Conservation (phyloP, 2,888 invertebrate species). For the Cryptocephalus moraei region DNA sequence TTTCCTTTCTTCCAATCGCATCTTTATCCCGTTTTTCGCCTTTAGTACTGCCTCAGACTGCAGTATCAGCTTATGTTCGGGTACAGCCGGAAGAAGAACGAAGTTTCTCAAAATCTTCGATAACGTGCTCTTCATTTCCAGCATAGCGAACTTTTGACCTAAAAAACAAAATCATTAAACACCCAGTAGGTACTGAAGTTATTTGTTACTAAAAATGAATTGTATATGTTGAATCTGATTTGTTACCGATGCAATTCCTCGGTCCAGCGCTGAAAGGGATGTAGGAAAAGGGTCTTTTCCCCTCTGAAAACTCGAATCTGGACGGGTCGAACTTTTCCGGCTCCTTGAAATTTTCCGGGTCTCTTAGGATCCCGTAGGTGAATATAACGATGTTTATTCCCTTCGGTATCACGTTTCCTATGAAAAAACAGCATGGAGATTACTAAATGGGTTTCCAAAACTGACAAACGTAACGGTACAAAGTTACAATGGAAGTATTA, state of each 20-base stretch:
- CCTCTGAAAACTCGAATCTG: slow-evolving; percentile 10
- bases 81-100: slow-evolving; percentile 19
- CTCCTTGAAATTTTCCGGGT: slow-evolving; percentile 12
- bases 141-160: slow-evolving; percentile 42
- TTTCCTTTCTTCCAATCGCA: background rate
- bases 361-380: slow-evolving; percentile 9
- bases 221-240: background rate
- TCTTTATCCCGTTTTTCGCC: background rate
- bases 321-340: slow-evolving; percentile 15
- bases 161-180: slow-evolving; percentile 8
- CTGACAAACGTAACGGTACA: too few species aligned
- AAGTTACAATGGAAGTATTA: background rate
- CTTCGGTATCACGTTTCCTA: slow-evolving; percentile 23
- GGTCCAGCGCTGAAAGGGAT: slow-evolving; percentile 19
- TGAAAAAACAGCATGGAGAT: background rate
- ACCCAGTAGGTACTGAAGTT: too few species aligned
- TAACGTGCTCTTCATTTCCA: slow-evolving; percentile 45
- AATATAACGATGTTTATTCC: slow-evolving; percentile 33
- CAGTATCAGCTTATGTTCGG: slow-evolving; percentile 6
- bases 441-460: too few species aligned
- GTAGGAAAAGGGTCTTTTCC: slow-evolving; percentile 10
- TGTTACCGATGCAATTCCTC: slow-evolving; percentile 17
- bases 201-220: background rate
- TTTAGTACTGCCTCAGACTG: background rate
- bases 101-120: slow-evolving; percentile 44